A percentile compares a stretch with the other conserved stretches of the same genome.
These are phyloP conservation scores for Dasysyrphus tricinctus DNA, from an alignment of 2,888 invertebrate genomes.

Conservation along the genomic window DNA sequence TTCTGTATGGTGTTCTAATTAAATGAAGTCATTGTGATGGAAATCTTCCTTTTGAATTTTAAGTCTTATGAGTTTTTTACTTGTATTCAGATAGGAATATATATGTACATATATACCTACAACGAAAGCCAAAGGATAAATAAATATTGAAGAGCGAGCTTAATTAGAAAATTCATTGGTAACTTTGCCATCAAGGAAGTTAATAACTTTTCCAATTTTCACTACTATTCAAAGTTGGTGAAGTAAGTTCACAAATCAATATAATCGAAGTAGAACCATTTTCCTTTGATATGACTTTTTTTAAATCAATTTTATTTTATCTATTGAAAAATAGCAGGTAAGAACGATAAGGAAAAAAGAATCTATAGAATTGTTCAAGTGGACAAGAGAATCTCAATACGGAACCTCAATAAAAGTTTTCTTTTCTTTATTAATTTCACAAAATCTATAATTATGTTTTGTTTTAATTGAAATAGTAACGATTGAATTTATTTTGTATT, in stretches of 20 bases:
- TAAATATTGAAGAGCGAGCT: background rate
- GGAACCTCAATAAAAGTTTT: background rate
- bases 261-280: conserved; percentile 11
- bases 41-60: background rate
- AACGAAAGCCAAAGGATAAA: background rate
- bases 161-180: conserved; percentile 12
- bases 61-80: background rate
- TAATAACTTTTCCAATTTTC: conserved; percentile 32
- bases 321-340: background rate
- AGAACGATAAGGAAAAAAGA: background rate
- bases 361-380: conserved; percentile 6
- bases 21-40: background rate
- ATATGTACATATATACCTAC: no score
- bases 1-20: background rate
- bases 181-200: conserved; percentile 12
- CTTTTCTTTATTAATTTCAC: background rate
- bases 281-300: conserved; percentile 3
- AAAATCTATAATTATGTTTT: background rate
- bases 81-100: no score
- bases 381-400: background rate
- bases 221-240: conserved; percentile 1
- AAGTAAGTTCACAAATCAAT: conserved; percentile 15
- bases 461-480: background rate
- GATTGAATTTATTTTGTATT: background rate
- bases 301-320: conserved; percentile 1